Base-by-base conservation (phyloP, 2,888 invertebrate species). In the Cephus spinipes region DNA sequence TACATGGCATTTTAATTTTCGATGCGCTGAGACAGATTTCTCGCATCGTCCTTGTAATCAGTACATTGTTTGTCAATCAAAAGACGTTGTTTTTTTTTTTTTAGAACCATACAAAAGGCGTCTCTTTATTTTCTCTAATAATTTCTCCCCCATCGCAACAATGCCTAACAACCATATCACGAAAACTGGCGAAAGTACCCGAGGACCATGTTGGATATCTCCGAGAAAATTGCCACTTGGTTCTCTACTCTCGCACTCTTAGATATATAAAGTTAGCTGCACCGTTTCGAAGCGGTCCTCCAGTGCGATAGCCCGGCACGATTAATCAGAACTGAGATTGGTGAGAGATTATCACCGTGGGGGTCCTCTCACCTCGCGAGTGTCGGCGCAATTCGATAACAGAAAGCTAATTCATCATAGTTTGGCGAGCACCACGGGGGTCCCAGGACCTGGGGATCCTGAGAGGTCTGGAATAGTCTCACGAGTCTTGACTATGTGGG, bases 351-450 rank as follows among this genome's bases (percentile, higher is more conserved):
- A 86, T 86, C 86, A 78, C 87, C 73, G 85, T 84, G 75, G 84
- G 85, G 82, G 83, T 86, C 80, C 84, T 82, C 69, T 79, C 83
- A 80, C 78, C 79, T 82, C 80, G 74, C 80, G 82, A 84, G 82
- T 86, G 86, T 86, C 84, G 86, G 85, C 85, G 76, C 77, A 79
- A 73, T 40, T 78, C 76, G 84, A 85, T 86, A 85, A 85, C 80
- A 79, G 76, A 85, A 83, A 85, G 85, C 81, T 85, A 87, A 85
- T 87, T 82, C 84, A 83, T 87, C 85, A 87, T 82, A 85, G 86
- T 86, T 86, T 86, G 83, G 80, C 80, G 84, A 83, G 76, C 86
- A 74, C 84, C 75, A 69, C 80, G 86, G 85, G 86, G 86, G 68
- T 68, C 32, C 74, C 74, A 33, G 36, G 74, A 35, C 74, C 23